Evolutionary conservation across 2,113 vertebrate genomes (phyloP).

Genomic region (Percopsis transmontana): DNA sequence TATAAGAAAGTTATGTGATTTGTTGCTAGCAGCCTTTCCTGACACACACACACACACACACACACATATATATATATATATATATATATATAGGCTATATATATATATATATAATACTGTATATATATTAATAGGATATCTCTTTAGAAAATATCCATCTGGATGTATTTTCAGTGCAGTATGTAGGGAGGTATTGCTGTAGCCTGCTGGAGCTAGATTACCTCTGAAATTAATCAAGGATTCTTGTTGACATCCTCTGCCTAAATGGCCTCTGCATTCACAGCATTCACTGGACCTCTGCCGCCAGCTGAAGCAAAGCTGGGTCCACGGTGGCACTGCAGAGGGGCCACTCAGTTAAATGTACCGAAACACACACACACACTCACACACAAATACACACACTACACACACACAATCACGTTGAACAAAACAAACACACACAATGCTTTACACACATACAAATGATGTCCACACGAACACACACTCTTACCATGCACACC

Average conservation of each 20-base stretch:
- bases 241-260: conserved; percentile 29
- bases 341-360: conserved; percentile 38
- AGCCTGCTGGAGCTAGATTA: background rate
- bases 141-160: background rate
- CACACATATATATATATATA: too few species aligned
- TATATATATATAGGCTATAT: too few species aligned
- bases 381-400: conserved; percentile 28
- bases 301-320: conserved; percentile 30
- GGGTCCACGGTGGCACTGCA: conserved; percentile 25
- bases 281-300: conserved; percentile 23
- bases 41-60: too few species aligned
- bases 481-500: conserved; percentile 4
- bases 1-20: background rate
- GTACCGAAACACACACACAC: conserved; percentile 12
- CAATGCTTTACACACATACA: background rate
- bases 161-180: background rate
- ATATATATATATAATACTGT: background rate
- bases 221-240: conserved; percentile 1
- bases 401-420: conserved; percentile 8
- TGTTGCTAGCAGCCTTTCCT: too few species aligned
- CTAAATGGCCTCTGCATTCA: conserved; percentile 40
- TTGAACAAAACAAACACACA: background rate
- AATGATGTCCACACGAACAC: conserved; percentile 8
- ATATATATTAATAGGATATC: background rate
- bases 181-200: conserved; percentile 1